Conservation (phyloP, 2,888 invertebrate species). For the Drosophila engyochracea region DNA sequence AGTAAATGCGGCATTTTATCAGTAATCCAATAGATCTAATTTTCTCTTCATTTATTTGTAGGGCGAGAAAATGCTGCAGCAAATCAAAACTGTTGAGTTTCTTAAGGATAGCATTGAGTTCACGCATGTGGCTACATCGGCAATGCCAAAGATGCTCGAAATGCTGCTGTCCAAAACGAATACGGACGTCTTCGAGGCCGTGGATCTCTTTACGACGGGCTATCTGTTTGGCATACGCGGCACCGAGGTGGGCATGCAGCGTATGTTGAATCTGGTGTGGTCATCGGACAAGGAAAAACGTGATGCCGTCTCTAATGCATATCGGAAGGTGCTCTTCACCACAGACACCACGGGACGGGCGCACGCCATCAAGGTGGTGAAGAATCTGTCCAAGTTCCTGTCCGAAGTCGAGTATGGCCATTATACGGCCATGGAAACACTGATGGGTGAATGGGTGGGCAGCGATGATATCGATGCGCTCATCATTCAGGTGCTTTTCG, state of each 20-base stretch:
- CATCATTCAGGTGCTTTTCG: slow-evolving; percentile 92
- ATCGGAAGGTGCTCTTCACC: slow-evolving; percentile 86
- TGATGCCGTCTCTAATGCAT: slow-evolving; percentile 92
- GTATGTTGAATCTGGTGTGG: slow-evolving; percentile 92
- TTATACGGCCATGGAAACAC: slow-evolving; percentile 87
- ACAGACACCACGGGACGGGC: slow-evolving; percentile 85
- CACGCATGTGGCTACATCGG: slow-evolving; percentile 81
- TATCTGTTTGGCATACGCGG: slow-evolving; percentile 92
- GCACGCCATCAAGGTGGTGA: slow-evolving; percentile 87
- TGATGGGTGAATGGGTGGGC: slow-evolving; percentile 88
- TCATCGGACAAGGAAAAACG: slow-evolving; percentile 91
- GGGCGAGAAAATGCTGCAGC: slow-evolving; percentile 87
- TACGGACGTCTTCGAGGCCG: slow-evolving; percentile 94
- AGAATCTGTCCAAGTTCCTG: slow-evolving; percentile 87
- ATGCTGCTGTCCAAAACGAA: slow-evolving; percentile 90
- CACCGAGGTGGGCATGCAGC: slow-evolving; percentile 89
- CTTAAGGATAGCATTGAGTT: slow-evolving; percentile 89
- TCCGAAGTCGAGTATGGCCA: slow-evolving; percentile 87
- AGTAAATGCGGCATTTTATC: slow-evolving; percentile 42
- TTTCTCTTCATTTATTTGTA: slow-evolving; percentile 32
- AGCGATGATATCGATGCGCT: slow-evolving; percentile 87
- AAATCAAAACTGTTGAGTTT: slow-evolving; percentile 89
- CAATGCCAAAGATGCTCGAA: slow-evolving; percentile 89
- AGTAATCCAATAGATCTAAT: background rate
- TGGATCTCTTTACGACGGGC: slow-evolving; percentile 94